Evolutionary conservation across 2,888 invertebrate genomes (phyloP), one percentile per base, ranked within the genome.

Genomic region (Drosophila prostipennis): DNA sequence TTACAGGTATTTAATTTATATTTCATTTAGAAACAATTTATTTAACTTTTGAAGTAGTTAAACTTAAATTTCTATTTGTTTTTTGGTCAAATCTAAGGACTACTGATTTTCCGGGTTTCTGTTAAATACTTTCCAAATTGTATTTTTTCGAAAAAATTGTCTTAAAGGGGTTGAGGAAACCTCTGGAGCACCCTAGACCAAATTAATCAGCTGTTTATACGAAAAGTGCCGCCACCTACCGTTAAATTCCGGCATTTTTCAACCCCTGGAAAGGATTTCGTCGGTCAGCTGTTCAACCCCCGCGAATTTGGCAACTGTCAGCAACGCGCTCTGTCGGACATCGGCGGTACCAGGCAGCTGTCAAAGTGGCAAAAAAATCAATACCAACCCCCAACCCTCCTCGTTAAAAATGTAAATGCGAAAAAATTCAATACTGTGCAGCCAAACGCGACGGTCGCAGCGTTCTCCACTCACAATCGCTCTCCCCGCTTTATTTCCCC

Each of bases 381-480:
- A 91, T 91, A 82, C 76, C 81, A 87, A 89, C 84, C 81, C 88
- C 87, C 80, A 86, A 75, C 85, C 87, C 81, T 87, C 75, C 89
- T 91, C 89, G 86, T 88, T 79, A 84, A 89, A 89, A 90, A 90
- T 85, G 87, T 88, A 89, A 89, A 86, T 84, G 85, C 89, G 86
- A 89, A 89, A 86, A 89, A 87, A 87, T 90, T 89, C 89, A 90
- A 90, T 90, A 90, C 79, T 87, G 83, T 88, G 88, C 85, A 89
- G 80, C 89, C 87, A 87, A 75, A 89, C 89, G 83, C 87, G 74
- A 80, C 79, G 85, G 72, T 73, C 74, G 79, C 67, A 80, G 86
- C 78, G 72, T 80, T 87, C 68, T 65, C 58, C 77, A 52, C 59
- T 63, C 45, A 46, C 51, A 53, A 51, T 74, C 42, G 34, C 36